Percentiles rank a stretch among this genome's conserved stretches.
These are phyloP conservation scores for Microchirus variegatus DNA, from an alignment of 2,797 vertebrate genomes.

Conservation along the genomic window DNA sequence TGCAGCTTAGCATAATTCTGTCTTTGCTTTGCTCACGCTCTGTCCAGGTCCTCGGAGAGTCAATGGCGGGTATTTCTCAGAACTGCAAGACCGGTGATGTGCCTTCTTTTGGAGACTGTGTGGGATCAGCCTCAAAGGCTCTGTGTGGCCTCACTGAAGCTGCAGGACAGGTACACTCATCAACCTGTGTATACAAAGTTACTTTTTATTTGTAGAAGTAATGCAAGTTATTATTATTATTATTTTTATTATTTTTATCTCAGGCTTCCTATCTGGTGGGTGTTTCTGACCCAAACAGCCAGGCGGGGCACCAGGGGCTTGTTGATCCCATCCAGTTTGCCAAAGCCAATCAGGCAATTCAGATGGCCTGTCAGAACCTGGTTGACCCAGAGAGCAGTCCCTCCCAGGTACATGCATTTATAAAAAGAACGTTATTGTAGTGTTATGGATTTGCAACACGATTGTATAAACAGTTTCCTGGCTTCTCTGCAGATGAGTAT, in stretches of 20 bases:
- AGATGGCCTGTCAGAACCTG: conserved; percentile 98
- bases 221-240: too few species aligned
- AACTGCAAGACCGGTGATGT: conserved; percentile 96
- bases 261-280: conserved; percentile 75
- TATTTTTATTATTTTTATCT: neutral
- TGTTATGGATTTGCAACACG: neutral
- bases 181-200: neutral
- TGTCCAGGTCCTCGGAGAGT: conserved; percentile 92
- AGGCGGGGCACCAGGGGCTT: conserved; percentile 95
- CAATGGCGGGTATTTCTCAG: conserved; percentile 98
- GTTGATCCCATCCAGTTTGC: conserved; percentile 99
- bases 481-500: conserved; percentile 2
- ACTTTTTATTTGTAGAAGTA: neutral
- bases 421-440: too few species aligned
- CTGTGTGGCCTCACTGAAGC: conserved; percentile 97
- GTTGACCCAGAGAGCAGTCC: conserved; percentile 97
- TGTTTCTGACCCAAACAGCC: conserved; percentile 93
- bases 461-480: neutral
- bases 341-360: conserved; percentile 97
- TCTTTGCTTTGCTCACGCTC: neutral
- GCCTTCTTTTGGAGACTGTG: conserved; percentile 91
- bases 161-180: conserved; percentile 89
- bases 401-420: conserved; percentile 85
- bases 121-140: conserved; percentile 94
- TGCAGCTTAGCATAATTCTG: conserved; percentile 5